Evolutionary conservation across 2,113 vertebrate genomes (phyloP).

Genomic region (Callocephalon fimbriatum): DNA sequence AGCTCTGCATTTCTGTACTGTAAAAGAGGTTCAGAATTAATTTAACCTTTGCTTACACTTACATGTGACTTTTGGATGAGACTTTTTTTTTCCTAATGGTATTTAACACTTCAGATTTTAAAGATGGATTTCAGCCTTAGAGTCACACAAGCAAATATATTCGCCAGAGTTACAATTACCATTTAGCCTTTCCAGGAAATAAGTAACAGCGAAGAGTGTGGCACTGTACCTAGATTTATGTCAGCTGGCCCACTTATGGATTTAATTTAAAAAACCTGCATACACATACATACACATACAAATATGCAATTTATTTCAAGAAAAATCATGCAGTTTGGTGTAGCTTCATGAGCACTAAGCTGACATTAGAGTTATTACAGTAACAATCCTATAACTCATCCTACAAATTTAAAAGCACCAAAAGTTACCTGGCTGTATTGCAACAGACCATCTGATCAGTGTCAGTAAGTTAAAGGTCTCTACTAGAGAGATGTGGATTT

Average conservation of each 20-base stretch:
- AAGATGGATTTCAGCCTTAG: neutral
- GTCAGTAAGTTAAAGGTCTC: neutral
- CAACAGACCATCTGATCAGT: neutral
- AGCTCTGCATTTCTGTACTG: neutral
- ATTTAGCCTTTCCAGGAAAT: neutral
- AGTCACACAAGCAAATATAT: neutral
- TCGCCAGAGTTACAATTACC: neutral
- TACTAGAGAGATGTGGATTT: neutral
- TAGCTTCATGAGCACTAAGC: neutral
- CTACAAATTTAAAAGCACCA: neutral
- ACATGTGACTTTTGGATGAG: neutral
- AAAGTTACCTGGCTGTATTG: neutral
- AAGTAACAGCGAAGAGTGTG: neutral
- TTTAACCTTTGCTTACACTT: neutral
- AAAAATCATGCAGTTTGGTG: neutral
- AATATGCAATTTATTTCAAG: neutral
- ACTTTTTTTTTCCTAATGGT: neutral
- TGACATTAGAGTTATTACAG: neutral
- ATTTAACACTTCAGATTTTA: neutral
- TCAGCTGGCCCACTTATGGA: neutral
- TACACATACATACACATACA: neutral
- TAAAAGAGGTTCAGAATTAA: neutral
- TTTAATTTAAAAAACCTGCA: neutral
- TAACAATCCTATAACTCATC: neutral
- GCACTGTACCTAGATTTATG: neutral